Base-by-base conservation (phyloP, 2,113 vertebrate genomes). In the Rafetus swinhoei region DNA sequence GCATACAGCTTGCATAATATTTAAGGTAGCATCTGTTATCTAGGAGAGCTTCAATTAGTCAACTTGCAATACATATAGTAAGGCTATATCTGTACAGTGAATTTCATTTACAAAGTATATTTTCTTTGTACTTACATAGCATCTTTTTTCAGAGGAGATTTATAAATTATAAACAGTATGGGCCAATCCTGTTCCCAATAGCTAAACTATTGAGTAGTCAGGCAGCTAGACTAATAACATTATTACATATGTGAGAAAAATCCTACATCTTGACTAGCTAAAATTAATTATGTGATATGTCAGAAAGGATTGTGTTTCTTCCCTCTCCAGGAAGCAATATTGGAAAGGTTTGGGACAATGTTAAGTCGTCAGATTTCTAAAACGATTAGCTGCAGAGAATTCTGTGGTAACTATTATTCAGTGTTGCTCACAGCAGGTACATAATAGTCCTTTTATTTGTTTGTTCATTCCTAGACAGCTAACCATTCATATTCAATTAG, bases 1-100 rank as follows among this genome's bases (percentile, higher is more conserved):
- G 57, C 9, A 93, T 94, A 91, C 62, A 93, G 81, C 52, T 57
- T 94, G 92, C 91, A 90, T 94, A 91, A 92, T 39, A 90, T 93
- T 21, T 90, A 7, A 86, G 92, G 65, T 81, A 87, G 91, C 82
- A 80, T 85, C 25, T 27, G 27, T 79, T 87, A 59, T 90, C 62
- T 85, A 60, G 77, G 65, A 62, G 22, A 10, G 50, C 35, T 95
- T 94, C 56, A 89, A 10, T 93, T 90, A 90, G 13, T 52, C 10
- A 93, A 77, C 3, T 84, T 65, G 32, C 39, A 10, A 24, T 72
- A 56, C 12, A 93, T 54, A 54, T 14, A 54, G 53, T 54, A 54
- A 54, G 14, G 53, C 53, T 54, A 54, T 14, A 54, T 54, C 10
- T 14, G 53, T 54, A 54, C 10, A 54, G 53, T 45, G 45, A 45